Evolutionary conservation across 2,888 invertebrate species (phyloP).

Genomic region (Venusia cambrica): DNA sequence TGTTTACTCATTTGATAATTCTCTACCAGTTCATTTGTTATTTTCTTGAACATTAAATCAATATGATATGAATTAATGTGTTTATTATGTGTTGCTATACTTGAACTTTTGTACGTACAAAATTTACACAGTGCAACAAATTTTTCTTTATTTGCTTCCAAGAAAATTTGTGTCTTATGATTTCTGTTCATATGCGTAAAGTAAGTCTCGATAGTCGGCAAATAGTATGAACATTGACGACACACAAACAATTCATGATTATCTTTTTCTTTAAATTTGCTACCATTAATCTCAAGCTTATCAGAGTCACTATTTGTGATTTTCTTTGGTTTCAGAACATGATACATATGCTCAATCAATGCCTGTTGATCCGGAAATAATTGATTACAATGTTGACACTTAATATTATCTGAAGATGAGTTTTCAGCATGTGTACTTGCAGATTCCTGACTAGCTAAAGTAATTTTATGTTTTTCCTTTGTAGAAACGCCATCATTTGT

Average conservation of each 20-base stretch:
- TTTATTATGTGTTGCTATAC: conserved; percentile 30
- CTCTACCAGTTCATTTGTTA: conserved; percentile 15
- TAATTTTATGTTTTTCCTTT: conserved; percentile 2
- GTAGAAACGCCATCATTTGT: too few species aligned
- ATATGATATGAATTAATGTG: conserved; percentile 33
- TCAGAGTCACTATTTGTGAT: conserved; percentile 1
- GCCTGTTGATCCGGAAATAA: conserved; percentile 43
- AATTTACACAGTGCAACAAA: conserved; percentile 45
- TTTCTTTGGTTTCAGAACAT: conserved; percentile 41
- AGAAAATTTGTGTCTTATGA: conserved; percentile 34
- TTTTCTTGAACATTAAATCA: conserved; percentile 18
- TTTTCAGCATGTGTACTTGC: conserved; percentile 4
- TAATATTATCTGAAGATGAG: conserved; percentile 10
- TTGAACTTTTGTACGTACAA: conserved; percentile 33
- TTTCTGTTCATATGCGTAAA: conserved; percentile 34
- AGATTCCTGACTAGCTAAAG: neutral
- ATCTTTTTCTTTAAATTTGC: conserved; percentile 9
- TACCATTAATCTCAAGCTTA: conserved; percentile 1
- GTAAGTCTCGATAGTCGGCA: conserved; percentile 27
- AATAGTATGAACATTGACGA: conserved; percentile 39
- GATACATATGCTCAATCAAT: conserved; percentile 61
- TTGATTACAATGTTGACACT: conserved; percentile 56
- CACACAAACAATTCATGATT: conserved; percentile 19
- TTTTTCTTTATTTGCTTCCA: conserved; percentile 28
- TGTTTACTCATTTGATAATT: conserved; percentile 6